Base-by-base conservation (phyloP, 35 echinoderm and acorn worm genomes). In the Apostichopus parvimensis region DNA sequence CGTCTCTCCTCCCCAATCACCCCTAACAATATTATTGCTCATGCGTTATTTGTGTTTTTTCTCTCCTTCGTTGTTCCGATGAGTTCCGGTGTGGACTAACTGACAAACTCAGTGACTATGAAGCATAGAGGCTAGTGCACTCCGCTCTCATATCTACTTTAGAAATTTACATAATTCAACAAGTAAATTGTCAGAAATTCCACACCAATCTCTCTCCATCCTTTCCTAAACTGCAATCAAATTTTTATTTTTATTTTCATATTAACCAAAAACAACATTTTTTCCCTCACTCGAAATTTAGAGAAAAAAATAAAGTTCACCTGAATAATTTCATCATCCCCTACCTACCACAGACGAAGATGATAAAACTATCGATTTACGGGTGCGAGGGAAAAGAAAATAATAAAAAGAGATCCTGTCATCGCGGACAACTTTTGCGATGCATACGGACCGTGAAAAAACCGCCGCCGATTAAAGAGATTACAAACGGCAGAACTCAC, bases 351-450 rank as follows among this genome's bases (percentile, higher is more conserved):
- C 34, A 45, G 34, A 45, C 34, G 34, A 18, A 82, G 54, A 82
- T 56, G 55, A 82, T 15, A 54, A 82, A 82, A 82, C 45, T 82
- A 82, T 82, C 79, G 53, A 82, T 82, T 82, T n/a, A 82, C 64
- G 11, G 64, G 64, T 68, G 64, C 64, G 64, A 68, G 18, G 13
- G 64, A 68, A 68, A 18, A 68, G 18, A 68, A 14, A 68, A 68
- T 14, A 68, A 68, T 14, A 18, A 14, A 11, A 11, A 68, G 64
- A 11, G 11, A 68, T 18, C 6, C 64, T 68, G 64, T 68, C 64
- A 9, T 68, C 64, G 8, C 18, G 11, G 13, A 18, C 26, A 56
- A 82, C 45, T 6, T 12, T 82, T 45, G 55, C 25, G 79, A 82
- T 55, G 79, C 52, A 56, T 82, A 57, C 18, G 79, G 55, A 82